phyloP scores from a whole-genome alignment of 2,797 vertebrate genomes.

The Poeciliopsis gracilis region DNA sequence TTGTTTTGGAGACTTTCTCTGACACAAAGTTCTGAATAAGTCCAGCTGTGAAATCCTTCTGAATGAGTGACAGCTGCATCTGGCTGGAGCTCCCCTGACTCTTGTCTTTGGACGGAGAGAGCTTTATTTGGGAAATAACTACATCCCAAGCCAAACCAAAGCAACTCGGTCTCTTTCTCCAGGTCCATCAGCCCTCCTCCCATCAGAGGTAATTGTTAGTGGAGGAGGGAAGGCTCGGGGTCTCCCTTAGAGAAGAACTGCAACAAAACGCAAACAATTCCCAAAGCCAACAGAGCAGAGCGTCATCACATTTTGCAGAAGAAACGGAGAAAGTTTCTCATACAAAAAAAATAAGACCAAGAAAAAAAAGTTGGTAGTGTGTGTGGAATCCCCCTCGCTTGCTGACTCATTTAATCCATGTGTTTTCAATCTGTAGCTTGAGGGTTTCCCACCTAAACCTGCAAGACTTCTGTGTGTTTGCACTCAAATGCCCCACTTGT shows the following conservation, averaged over 20 bases:
- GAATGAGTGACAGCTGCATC: slow-evolving; percentile 86
- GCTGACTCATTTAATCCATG: slow-evolving; percentile 91
- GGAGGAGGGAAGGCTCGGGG: slow-evolving; percentile 58
- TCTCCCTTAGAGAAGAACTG: slow-evolving; percentile 76
- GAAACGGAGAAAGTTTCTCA: slow-evolving; percentile 82
- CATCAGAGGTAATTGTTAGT: slow-evolving; percentile 38
- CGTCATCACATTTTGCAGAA: slow-evolving; percentile 80
- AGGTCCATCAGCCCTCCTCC: slow-evolving; percentile 20
- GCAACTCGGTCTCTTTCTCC: slow-evolving; percentile 25
- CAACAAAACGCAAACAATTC: slow-evolving; percentile 75
- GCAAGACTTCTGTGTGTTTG: slow-evolving; percentile 43
- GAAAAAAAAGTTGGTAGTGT: slow-evolving; percentile 73
- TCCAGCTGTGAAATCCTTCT: slow-evolving; percentile 89
- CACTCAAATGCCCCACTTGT: slow-evolving; percentile 16
- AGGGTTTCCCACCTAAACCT: slow-evolving; percentile 84
- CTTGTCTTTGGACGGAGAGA: slow-evolving; percentile 44
- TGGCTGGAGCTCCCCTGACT: slow-evolving; percentile 74
- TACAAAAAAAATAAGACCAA: slow-evolving; percentile 55
- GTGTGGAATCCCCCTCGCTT: slow-evolving; percentile 89
- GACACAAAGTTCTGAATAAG: slow-evolving; percentile 89
- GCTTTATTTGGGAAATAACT: slow-evolving; percentile 72
- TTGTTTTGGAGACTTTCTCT: slow-evolving; percentile 90
- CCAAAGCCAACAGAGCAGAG: slow-evolving; percentile 74
- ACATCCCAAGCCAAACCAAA: slow-evolving; percentile 54
- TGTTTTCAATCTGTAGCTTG: slow-evolving; percentile 82